Evolutionary conservation across 2,888 invertebrate genomes (phyloP), one percentile per base, ranked within the genome.

Genomic region (Heliconius charithonia): DNA sequence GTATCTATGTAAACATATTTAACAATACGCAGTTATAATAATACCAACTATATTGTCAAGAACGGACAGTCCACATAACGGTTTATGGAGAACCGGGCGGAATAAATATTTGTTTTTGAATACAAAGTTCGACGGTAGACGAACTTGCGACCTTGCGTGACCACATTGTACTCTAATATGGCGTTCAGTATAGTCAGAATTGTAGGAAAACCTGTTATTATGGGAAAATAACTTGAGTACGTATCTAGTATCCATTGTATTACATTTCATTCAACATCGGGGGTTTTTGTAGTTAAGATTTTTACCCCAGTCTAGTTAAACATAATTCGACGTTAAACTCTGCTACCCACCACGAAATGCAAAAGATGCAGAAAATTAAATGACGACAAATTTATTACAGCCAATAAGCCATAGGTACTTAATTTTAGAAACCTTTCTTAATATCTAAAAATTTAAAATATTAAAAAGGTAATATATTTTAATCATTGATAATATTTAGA

Each of bases 91-190:
- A 32, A 59, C 69, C 63, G 63, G 62, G 63, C 78, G 69, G 78
- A 70, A 70, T 56, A 71, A 75, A 75, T 79, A 75, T 79, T 79
- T 79, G 78, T 79, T 79, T 70, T 71, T 69, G 37, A 78, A 78
- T 70, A 78, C 74, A 70, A 69, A 70, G 45, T 25, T 59, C 32
- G 77, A 10, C 56, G 65, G 73, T 67, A 41, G 59, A 78, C 73
- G 67, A 78, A 74, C 73, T 69, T 66, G 77, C 66, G 77, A 78
- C 77, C 77, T 78, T 73, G 65, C 62, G 63, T 71, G 63, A 77
- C 69, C 25, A 63, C 65, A 66, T 72, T 62, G 63, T 63, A 59
- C 27, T 32, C 16, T 13, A 37, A 32, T 63, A 65, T 29, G 74
- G 45, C 45, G 62, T 63, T 65, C 69, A n/a, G 12, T 59, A 72